Conservation (phyloP, 1,140 invertebrate species). For the Argopecten irradians region DNA sequence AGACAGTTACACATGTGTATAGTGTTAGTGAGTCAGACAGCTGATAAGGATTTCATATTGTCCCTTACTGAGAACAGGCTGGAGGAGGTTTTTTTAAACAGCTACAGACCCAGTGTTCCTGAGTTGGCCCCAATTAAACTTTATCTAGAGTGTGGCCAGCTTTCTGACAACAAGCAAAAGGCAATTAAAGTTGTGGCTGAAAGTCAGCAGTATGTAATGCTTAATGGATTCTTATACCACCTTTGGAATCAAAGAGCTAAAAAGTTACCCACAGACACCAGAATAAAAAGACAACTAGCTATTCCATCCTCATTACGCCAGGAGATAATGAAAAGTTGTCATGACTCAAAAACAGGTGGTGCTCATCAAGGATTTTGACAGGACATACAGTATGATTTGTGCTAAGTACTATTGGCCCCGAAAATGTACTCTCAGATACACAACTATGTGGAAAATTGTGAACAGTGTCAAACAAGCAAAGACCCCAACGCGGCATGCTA, state of each 20-base stretch:
- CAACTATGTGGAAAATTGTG: conserved; percentile 33
- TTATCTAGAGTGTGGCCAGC: neutral
- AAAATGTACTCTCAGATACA: conserved; percentile 37
- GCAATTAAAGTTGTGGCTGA: conserved; percentile 7
- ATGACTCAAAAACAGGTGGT: conserved; percentile 44
- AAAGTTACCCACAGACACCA: conserved; percentile 7
- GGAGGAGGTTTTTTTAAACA: neutral
- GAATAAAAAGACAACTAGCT: conserved; percentile 31
- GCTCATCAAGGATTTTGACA: conserved; percentile 47
- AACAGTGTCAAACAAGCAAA: conserved; percentile 36
- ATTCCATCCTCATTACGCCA: conserved; percentile 25
- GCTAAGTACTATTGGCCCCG: conserved; percentile 38
- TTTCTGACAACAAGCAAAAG: conserved; percentile 30
- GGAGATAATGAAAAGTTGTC: conserved; percentile 36
- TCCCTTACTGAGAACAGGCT: neutral
- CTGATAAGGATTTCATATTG: neutral
- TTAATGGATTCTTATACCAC: conserved; percentile 34
- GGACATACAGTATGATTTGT: conserved; percentile 25
- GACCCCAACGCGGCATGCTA: neutral
- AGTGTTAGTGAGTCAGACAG: conserved; percentile 4
- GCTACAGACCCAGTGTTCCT: conserved; percentile 26
- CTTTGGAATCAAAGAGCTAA: conserved; percentile 27
- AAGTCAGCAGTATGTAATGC: conserved; percentile 25
- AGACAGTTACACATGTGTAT: neutral
- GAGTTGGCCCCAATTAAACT: conserved; percentile 18